A percentile compares a stretch with the other conserved stretches of the same genome.
These are phyloP conservation scores for Apis dorsata DNA, from an alignment of 1,140 invertebrate species.

Conservation along the genomic window DNA sequence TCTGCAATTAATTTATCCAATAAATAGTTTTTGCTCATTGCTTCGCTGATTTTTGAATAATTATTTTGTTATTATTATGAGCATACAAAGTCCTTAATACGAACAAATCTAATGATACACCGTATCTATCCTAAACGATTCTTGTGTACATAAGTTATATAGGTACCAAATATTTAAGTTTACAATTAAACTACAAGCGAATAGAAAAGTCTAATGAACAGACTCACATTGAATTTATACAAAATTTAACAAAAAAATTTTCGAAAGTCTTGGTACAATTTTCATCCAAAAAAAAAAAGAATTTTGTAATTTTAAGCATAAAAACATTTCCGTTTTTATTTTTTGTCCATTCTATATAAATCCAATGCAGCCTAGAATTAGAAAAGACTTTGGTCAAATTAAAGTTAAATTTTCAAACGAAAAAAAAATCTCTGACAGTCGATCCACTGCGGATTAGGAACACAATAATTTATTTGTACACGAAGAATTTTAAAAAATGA, in stretches of 20 bases:
- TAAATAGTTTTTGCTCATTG: conserved; percentile 3
- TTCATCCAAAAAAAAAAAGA: neutral
- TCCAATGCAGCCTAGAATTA: conserved; percentile 8
- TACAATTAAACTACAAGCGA: conserved; percentile 36
- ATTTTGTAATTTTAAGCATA: neutral
- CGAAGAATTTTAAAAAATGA: conserved; percentile 32
- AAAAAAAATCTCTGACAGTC: conserved; percentile 17
- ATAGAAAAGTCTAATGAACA: conserved; percentile 34
- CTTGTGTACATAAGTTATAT: conserved; percentile 19
- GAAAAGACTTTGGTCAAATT: conserved; percentile 47
- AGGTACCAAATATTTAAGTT: conserved; percentile 34
- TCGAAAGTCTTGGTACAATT: neutral
- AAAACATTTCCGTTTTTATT: neutral
- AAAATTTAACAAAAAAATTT: neutral
- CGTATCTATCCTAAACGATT: conserved; percentile 18
- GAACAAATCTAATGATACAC: neutral
- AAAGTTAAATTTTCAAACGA: conserved; percentile 29
- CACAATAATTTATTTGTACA: conserved; percentile 59
- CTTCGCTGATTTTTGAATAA: neutral
- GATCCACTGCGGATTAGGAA: conserved; percentile 53
- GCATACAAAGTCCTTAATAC: neutral
- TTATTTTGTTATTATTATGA: neutral
- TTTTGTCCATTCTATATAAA: conserved; percentile 23
- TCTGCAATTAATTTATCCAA: neutral
- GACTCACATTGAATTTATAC: conserved; percentile 7